Conservation (phyloP, 2,888 invertebrate species). For the Chaetogeoica ovagalla region DNA sequence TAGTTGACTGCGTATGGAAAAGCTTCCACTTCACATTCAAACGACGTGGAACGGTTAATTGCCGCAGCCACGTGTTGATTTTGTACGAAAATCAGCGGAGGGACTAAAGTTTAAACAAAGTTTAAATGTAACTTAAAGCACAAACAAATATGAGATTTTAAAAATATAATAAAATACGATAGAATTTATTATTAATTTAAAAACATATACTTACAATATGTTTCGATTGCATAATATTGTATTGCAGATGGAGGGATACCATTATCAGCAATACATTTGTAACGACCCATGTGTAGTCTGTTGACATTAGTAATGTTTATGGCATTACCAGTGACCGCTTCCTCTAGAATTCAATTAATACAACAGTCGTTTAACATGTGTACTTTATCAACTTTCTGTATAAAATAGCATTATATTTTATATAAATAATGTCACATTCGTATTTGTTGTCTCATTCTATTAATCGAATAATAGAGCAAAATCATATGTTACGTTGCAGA, state of each 20-base stretch:
- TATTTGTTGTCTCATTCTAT: too few species aligned
- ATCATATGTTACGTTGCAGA: too few species aligned
- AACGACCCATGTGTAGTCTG: constrained; percentile 75
- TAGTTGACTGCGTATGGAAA: constrained; percentile 83
- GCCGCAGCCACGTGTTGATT: constrained; percentile 74
- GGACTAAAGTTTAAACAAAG: constrained; percentile 65
- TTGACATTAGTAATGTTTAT: constrained; percentile 76
- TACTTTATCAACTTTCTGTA: background rate
- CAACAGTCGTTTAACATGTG: constrained; percentile 10
- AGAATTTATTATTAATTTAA: background rate
- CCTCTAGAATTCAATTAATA: constrained; percentile 63
- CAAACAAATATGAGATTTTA: background rate
- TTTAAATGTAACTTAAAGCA: background rate
- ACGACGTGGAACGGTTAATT: constrained; percentile 70
- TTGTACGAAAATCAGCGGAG: constrained; percentile 79
- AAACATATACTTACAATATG: constrained; percentile 75
- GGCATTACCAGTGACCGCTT: constrained; percentile 75
- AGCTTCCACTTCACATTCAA: constrained; percentile 86
- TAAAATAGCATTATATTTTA: background rate
- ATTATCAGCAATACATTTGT: constrained; percentile 80
- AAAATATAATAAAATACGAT: background rate
- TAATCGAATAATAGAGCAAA: too few species aligned
- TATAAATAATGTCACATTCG: too few species aligned
- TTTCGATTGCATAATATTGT: constrained; percentile 80
- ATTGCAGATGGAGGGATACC: constrained; percentile 82